Percentiles rank a stretch among this genome's conserved stretches.
Conservation (phyloP, 2,888 invertebrate genomes). For the Chloroclystis v-ata region DNA sequence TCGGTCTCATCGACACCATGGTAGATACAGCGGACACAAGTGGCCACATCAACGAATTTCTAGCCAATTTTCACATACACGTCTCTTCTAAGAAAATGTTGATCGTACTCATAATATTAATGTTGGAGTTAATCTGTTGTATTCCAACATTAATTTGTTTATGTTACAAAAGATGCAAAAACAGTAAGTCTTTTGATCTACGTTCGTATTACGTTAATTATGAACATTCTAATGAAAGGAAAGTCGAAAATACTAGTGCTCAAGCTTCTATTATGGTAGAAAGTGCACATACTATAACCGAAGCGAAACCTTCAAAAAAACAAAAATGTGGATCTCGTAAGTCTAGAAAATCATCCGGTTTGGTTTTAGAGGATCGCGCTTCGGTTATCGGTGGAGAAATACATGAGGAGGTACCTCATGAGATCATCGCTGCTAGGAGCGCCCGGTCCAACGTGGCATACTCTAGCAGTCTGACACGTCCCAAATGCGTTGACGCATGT, state of each 20-base stretch:
- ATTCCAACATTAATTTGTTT: slow-evolving; percentile 43
- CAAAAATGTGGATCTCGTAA: too few relatives aligned
- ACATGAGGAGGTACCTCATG: too few relatives aligned
- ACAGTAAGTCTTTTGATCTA: not conserved
- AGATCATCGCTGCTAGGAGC: too few relatives aligned
- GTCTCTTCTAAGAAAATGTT: slow-evolving; percentile 45
- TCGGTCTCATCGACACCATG: slow-evolving; percentile 22
- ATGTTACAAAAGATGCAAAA: slow-evolving; percentile 24
- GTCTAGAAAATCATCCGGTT: too few relatives aligned
- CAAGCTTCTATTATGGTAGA: too few relatives aligned
- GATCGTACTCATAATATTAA: slow-evolving; percentile 44
- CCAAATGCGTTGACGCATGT: not conserved
- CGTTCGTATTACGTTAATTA: not conserved
- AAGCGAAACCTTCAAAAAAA: too few relatives aligned
- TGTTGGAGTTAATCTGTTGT: slow-evolving; percentile 60
- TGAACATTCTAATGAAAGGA: too few relatives aligned
- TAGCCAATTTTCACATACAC: slow-evolving; percentile 21
- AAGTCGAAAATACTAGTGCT: too few relatives aligned
- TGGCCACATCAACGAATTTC: not conserved
- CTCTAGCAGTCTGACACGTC: not conserved
- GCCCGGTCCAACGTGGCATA: too few relatives aligned
- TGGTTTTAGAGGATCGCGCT: too few relatives aligned
- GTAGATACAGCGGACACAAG: slow-evolving; percentile 4
- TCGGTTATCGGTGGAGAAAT: too few relatives aligned
- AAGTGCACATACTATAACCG: too few relatives aligned